These are phyloP conservation scores for Danio aesculapii DNA, from an alignment of 2,797 vertebrate species.

Conservation along the genomic window DNA sequence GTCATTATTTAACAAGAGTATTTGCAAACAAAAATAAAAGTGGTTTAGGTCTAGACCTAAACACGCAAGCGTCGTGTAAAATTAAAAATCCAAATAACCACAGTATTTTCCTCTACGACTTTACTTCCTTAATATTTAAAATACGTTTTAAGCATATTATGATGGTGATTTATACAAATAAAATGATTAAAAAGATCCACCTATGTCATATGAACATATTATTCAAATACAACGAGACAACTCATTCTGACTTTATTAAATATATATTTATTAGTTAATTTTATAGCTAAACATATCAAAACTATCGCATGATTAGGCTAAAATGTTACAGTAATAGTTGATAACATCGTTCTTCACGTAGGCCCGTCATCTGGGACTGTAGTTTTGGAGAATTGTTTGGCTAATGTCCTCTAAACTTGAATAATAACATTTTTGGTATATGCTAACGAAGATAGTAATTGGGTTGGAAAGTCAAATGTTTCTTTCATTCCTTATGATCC, in stretches of 20 bases:
- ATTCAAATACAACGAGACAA: conserved; percentile 29
- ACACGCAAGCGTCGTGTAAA: too few relatives aligned
- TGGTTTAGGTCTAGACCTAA: too few relatives aligned
- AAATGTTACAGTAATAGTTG: conserved; percentile 25
- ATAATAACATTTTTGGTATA: conserved; percentile 25
- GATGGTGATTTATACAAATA: too few relatives aligned
- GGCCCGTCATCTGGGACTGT: conserved; percentile 25
- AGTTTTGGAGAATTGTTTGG: conserved; percentile 34
- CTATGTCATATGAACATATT: neutral
- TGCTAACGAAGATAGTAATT: conserved; percentile 33
- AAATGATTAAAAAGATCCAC: too few relatives aligned
- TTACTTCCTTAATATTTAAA: too few relatives aligned
- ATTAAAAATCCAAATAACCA: too few relatives aligned
- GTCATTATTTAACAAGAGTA: too few relatives aligned
- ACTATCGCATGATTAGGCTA: conserved; percentile 49
- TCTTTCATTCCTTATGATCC: conserved; percentile 78
- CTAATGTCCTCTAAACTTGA: conserved; percentile 19
- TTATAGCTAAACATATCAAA: conserved; percentile 61
- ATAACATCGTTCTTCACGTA: conserved; percentile 38
- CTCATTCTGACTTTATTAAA: conserved; percentile 46
- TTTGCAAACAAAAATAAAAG: too few relatives aligned
- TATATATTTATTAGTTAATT: conserved; percentile 57
- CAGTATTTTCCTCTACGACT: too few relatives aligned
- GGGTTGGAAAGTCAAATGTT: neutral
- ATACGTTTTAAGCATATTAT: too few relatives aligned